Conservation (phyloP, 2,888 invertebrate species). For the Acleris laterana region DNA sequence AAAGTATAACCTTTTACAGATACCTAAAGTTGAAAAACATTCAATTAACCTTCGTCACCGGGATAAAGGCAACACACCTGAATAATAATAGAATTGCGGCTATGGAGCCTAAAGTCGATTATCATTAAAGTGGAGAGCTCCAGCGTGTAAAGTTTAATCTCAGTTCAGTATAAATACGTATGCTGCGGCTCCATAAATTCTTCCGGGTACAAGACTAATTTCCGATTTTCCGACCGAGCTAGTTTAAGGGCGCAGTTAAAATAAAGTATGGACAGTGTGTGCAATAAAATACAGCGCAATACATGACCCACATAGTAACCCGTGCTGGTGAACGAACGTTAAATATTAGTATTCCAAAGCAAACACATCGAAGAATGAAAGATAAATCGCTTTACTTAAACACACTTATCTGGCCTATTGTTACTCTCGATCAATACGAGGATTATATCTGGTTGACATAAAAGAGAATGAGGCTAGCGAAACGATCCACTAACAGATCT, state of each 20-base stretch:
- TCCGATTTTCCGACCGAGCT: slow-evolving; percentile 31
- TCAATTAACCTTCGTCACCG: slow-evolving; percentile 5
- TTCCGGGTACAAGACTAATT: slow-evolving; percentile 26
- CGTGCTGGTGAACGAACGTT: background rate
- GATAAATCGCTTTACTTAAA: slow-evolving; percentile 13
- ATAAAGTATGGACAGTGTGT: slow-evolving; percentile 28
- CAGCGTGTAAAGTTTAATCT: slow-evolving; percentile 9
- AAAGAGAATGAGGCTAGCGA: slow-evolving; percentile 11
- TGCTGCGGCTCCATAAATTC: slow-evolving; percentile 21
- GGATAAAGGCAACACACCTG: slow-evolving; percentile 3
- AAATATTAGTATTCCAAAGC: background rate
- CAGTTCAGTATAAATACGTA: slow-evolving; percentile 8
- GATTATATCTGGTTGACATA: slow-evolving; percentile 14
- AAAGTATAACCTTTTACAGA: background rate
- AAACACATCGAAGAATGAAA: slow-evolving; percentile 13
- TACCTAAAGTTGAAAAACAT: background rate
- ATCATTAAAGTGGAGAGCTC: slow-evolving; percentile 3
- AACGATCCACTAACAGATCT: slow-evolving; percentile 12
- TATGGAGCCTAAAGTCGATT: background rate
- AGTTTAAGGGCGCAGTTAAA: slow-evolving; percentile 27
- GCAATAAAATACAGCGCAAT: slow-evolving; percentile 23
- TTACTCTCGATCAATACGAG: slow-evolving; percentile 17
- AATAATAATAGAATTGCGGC: background rate
- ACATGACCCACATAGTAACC: background rate
- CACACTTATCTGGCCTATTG: slow-evolving; percentile 20